Evolutionary conservation across 2,797 vertebrate genomes (phyloP).

Genomic region (Propithecus deckenii): DNA sequence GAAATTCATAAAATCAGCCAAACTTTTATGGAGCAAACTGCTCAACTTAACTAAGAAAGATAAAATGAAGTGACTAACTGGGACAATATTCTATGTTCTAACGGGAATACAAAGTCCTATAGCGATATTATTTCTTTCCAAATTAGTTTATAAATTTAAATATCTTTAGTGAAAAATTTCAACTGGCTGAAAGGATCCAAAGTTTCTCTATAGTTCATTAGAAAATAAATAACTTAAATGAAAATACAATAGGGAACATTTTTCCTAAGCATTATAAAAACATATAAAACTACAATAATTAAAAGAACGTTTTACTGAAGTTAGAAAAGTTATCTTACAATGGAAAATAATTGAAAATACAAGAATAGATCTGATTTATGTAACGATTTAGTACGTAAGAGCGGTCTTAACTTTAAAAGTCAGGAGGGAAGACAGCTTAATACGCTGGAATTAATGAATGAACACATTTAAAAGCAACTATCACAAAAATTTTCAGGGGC

Average conservation of each 20-base stretch:
- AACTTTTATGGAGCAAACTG: no score
- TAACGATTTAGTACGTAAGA: no score
- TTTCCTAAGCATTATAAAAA: not conserved
- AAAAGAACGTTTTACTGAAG: not conserved
- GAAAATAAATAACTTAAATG: not conserved
- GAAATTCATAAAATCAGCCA: not conserved
- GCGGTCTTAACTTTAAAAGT: not conserved
- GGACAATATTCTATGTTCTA: fast-evolving
- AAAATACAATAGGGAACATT: not conserved
- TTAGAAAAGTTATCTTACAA: not conserved
- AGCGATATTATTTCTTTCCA: not conserved
- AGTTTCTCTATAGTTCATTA: not conserved
- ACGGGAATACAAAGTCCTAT: not conserved
- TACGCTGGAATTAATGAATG: not conserved
- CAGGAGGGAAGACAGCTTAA: not conserved
- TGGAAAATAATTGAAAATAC: not conserved
- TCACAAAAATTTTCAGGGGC: not conserved
- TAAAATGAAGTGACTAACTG: fast-evolving
- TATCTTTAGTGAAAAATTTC: not conserved
- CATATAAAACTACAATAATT: not conserved
- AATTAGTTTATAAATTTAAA: not conserved
- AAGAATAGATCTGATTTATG: not conserved
- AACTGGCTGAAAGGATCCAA: not conserved
- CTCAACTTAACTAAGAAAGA: not conserved
- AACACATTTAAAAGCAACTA: not conserved